Evolutionary conservation across 2,113 vertebrate species (phyloP), one percentile per base, ranked within the genome.

Genomic region (Spizaetus ornatus): DNA sequence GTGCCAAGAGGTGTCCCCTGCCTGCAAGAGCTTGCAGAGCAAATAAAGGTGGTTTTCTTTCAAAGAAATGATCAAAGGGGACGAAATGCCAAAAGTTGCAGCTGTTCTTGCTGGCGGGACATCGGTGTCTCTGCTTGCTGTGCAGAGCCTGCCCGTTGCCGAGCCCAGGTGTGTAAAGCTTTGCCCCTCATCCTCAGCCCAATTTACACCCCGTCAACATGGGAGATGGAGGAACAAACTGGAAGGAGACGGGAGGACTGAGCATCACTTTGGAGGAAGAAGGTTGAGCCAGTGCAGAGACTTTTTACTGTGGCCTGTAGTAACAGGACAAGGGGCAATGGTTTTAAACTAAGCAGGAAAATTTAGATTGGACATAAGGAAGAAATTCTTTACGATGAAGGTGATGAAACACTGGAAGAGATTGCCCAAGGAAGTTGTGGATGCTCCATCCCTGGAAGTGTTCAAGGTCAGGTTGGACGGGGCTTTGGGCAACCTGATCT

Each of bases 41-140:
- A 95, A 90, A 93, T 45, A 82, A 88, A 78, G 55, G 76, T 81
- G 82, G 13, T 78, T 87, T 82, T 78, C 65, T 84, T 92, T 77
- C 55, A 92, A 95, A 95, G 31, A 56, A 45, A 82, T 86, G 82
- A 93, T 83, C 58, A 93, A 95, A 96, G 78, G 53, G 55, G 38
- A 82, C 1, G 5, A 69, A 95, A 82, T 3, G 11, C 63, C 76
- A 11, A 45, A 88, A 90, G 62, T 32, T 20, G 42, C 76, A 66
- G 76, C 76, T 43, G 36, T 11, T 93, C n/a, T 76, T 2, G 18
- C 70, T 67, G 70, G 47, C 7, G 15, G 56, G 79, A 67, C 8
- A 4, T 15, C 3, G 6, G 7, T 12, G 52, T 50, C 50, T 78
- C 61, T 3, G 7, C 16, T 48, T 0, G 0, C 18, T 26, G 65